These are phyloP conservation scores for Mylabris phalerata DNA, from an alignment of 1,140 invertebrate species.

Conservation along the genomic window DNA sequence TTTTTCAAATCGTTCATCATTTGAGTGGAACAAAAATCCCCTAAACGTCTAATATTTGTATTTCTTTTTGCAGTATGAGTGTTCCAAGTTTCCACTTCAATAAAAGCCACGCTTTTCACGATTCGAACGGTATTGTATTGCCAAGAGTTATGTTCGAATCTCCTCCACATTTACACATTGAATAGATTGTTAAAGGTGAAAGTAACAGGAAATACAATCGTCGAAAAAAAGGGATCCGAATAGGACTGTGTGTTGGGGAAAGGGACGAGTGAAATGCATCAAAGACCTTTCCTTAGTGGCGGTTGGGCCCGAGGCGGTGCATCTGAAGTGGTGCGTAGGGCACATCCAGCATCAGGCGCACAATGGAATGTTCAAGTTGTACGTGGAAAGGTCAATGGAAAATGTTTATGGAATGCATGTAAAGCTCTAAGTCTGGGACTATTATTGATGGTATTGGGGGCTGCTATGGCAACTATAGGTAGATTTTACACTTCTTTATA, in stretches of 20 bases:
- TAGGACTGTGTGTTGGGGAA: background rate
- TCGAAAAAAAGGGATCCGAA: slow-evolving; percentile 2
- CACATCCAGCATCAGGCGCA: slow-evolving; percentile 60
- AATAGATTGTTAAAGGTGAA: too few relatives aligned
- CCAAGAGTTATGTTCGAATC: too few relatives aligned
- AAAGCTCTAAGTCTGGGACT: slow-evolving; percentile 78
- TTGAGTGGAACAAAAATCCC: too few relatives aligned
- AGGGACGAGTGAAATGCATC: slow-evolving; percentile 25
- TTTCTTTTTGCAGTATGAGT: too few relatives aligned
- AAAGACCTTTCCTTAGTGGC: slow-evolving; percentile 44
- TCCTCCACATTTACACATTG: too few relatives aligned
- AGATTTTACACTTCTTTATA: slow-evolving; percentile 24
- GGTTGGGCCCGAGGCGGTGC: slow-evolving; percentile 71
- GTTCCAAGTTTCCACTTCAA: too few relatives aligned
- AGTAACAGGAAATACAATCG: background rate
- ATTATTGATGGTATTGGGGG: slow-evolving; percentile 75
- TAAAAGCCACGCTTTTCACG: too few relatives aligned
- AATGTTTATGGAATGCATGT: slow-evolving; percentile 84
- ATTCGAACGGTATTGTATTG: too few relatives aligned
- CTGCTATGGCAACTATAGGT: slow-evolving; percentile 87
- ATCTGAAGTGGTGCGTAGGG: slow-evolving; percentile 54
- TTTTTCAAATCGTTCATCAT: too few relatives aligned
- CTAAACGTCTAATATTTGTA: too few relatives aligned
- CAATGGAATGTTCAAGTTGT: slow-evolving; percentile 69
- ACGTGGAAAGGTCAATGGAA: slow-evolving; percentile 74